Conservation (phyloP, 2,113 vertebrate genomes). For the Semnornis frantzii region DNA sequence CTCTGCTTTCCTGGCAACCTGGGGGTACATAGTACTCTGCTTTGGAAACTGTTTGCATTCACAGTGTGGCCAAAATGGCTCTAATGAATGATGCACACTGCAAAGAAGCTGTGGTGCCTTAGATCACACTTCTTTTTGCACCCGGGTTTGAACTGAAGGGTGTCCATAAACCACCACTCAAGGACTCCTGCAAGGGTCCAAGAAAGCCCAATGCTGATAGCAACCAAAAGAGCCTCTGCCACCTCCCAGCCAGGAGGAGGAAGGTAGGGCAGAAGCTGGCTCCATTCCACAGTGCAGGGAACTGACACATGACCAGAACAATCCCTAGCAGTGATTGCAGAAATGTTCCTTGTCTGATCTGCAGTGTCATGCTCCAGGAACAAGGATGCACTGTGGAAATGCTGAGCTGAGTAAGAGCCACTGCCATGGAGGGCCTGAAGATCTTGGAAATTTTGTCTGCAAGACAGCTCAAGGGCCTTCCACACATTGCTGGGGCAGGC, state of each 20-base stretch:
- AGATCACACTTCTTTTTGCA: background rate
- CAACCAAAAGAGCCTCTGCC: background rate
- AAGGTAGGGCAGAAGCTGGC: background rate
- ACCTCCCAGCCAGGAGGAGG: background rate
- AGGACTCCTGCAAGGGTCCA: background rate
- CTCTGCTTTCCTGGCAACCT: background rate
- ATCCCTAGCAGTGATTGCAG: background rate
- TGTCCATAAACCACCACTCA: background rate
- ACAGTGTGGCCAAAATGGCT: background rate
- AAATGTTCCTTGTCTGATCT: background rate
- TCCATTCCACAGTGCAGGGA: too few relatives aligned
- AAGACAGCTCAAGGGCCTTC: background rate
- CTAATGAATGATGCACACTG: background rate
- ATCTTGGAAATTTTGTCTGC: background rate
- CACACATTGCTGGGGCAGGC: accelerated
- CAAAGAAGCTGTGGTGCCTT: background rate
- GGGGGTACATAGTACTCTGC: background rate
- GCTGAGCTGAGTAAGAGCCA: background rate
- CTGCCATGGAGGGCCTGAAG: background rate
- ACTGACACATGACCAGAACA: accelerated
- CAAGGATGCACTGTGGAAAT: background rate
- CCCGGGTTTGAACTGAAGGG: background rate
- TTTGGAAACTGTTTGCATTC: background rate
- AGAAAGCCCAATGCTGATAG: background rate
- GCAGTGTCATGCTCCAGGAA: background rate